These are phyloP conservation scores for Pelodiscus sinensis DNA, from an alignment of 2,113 vertebrate species.

Conservation along the genomic window DNA sequence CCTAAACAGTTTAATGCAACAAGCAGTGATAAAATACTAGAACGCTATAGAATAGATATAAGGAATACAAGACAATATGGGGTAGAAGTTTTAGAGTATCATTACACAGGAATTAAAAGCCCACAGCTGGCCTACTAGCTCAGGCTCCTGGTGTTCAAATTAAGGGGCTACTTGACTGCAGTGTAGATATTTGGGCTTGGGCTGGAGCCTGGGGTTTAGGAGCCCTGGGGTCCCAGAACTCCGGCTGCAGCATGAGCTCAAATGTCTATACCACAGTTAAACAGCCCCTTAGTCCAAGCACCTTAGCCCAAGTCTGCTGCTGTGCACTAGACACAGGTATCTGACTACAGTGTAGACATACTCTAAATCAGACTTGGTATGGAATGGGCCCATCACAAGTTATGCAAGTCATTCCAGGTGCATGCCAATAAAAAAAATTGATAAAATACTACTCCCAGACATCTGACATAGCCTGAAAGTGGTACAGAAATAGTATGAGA, in stretches of 20 bases:
- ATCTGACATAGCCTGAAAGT: not conserved
- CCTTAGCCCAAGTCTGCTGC: not conserved
- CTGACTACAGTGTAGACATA: not conserved
- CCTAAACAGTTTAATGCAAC: conserved; percentile 33
- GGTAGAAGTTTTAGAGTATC: too few species aligned
- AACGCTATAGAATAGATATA: conserved; percentile 14
- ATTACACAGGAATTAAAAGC: too few species aligned
- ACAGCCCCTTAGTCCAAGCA: not conserved
- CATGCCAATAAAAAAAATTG: not conserved
- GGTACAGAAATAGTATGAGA: not conserved
- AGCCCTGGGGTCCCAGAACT: not conserved
- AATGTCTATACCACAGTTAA: not conserved
- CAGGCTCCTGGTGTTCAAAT: too few species aligned
- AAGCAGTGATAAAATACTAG: conserved; percentile 36
- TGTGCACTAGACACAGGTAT: not conserved
- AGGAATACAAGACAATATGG: not conserved
- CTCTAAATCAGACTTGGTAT: conserved; percentile 3
- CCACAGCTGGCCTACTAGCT: too few species aligned
- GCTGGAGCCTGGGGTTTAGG: too few species aligned
- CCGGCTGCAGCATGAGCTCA: not conserved
- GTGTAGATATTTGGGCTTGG: too few species aligned
- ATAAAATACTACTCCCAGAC: not conserved
- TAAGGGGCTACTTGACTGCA: too few species aligned
- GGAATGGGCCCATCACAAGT: conserved; percentile 35
- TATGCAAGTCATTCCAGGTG: not conserved